Evolutionary conservation across 2,888 invertebrate species (phyloP).

Genomic region (Rhagonycha fulva): DNA sequence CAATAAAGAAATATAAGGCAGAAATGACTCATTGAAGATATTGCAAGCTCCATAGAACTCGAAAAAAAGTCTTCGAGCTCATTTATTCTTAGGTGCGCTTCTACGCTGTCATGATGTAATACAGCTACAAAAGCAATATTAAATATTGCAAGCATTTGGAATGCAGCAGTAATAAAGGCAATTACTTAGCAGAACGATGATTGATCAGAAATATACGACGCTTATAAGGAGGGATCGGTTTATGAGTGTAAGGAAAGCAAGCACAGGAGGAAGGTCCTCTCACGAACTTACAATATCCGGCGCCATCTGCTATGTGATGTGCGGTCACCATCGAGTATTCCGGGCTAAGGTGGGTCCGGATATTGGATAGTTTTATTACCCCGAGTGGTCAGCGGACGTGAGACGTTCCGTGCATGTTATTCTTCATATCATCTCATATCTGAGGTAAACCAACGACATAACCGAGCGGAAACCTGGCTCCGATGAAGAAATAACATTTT

Average conservation of each 20-base stretch:
- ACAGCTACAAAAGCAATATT: conserved; percentile 13
- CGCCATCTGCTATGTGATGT: conserved; percentile 49
- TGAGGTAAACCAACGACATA: conserved; percentile 48
- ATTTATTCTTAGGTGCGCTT: conserved; percentile 30
- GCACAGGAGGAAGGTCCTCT: conserved; percentile 17
- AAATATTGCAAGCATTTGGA: conserved; percentile 6
- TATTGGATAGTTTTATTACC: conserved; percentile 58
- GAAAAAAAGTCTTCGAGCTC: conserved; percentile 32
- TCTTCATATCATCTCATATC: conserved; percentile 43
- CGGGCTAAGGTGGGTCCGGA: conserved; percentile 49
- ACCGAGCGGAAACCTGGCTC: conserved; percentile 52
- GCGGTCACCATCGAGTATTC: conserved; percentile 35
- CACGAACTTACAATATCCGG: conserved; percentile 31
- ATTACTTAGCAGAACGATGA: conserved; percentile 34
- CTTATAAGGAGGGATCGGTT: conserved; percentile 38
- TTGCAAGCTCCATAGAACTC: conserved; percentile 32
- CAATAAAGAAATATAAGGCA: conserved; percentile 28
- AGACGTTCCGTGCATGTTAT: conserved; percentile 43
- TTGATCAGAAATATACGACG: conserved; percentile 39
- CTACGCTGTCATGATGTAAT: conserved; percentile 7
- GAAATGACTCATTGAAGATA: conserved; percentile 36
- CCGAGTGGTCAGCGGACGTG: conserved; percentile 53
- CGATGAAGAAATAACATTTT: conserved; percentile 56
- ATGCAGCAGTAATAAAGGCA: conserved; percentile 21
- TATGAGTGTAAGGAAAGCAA: conserved; percentile 41